Evolutionary conservation across 2,888 invertebrate genomes (phyloP).

Genomic region (Amiota communis): DNA sequence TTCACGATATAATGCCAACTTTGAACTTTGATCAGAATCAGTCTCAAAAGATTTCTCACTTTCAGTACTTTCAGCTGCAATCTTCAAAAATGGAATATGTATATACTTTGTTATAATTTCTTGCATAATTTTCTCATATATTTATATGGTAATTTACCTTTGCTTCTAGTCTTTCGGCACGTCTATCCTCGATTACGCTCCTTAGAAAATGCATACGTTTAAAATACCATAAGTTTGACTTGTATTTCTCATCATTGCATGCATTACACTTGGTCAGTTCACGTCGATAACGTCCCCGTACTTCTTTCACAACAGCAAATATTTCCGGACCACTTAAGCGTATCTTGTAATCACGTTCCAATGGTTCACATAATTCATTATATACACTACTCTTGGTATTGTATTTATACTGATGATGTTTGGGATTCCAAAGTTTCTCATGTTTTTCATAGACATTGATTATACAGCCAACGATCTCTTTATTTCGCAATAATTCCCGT

Average conservation of each 20-base stretch:
- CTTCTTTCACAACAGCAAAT: conserved; percentile 58
- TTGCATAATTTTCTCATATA: background rate
- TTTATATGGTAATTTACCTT: conserved; percentile 46
- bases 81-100: conserved; percentile 20
- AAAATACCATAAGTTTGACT: conserved; percentile 63
- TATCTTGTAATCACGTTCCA: conserved; percentile 54
- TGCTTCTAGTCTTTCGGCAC: conserved; percentile 53
- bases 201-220: conserved; percentile 63
- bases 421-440: conserved; percentile 67
- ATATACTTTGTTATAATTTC: background rate
- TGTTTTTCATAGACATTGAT: conserved; percentile 58
- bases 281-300: conserved; percentile 59
- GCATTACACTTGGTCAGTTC: conserved; percentile 60
- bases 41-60: conserved; percentile 56
- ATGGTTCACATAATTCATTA: conserved; percentile 55
- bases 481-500: conserved; percentile 58
- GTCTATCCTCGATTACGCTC: conserved; percentile 56
- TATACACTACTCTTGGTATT: conserved; percentile 61
- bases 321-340: conserved; percentile 60
- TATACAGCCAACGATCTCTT: conserved; percentile 58
- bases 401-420: conserved; percentile 65
- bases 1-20: conserved; percentile 54
- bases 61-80: conserved; percentile 41
- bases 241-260: conserved; percentile 53
- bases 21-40: conserved; percentile 52